Percentiles rank a stretch among this genome's conserved stretches.
phyloP scores from a whole-genome alignment of 2,797 vertebrate genomes.

The Sebastes goodei region DNA sequence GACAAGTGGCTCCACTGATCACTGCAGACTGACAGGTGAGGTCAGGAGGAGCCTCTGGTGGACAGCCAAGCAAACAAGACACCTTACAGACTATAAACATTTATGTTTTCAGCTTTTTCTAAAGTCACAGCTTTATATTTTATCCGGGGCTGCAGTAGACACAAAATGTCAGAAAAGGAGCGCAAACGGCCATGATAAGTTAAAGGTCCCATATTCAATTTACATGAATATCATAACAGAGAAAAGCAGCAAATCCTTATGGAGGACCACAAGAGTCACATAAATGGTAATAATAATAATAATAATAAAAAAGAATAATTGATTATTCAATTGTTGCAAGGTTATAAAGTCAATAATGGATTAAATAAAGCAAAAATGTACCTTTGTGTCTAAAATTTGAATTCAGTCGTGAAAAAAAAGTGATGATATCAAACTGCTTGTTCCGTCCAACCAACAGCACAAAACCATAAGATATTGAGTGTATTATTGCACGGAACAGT shows the following conservation, averaged over 20 bases:
- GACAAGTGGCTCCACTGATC: neutral
- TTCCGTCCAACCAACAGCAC: too few relatives aligned
- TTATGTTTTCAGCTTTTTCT: neutral
- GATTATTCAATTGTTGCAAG: too few relatives aligned
- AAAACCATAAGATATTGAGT: too few relatives aligned
- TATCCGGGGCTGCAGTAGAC: neutral
- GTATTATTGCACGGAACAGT: too few relatives aligned
- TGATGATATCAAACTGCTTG: too few relatives aligned
- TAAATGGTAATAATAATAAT: too few relatives aligned
- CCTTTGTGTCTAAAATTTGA: too few relatives aligned
- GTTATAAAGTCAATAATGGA: too few relatives aligned
- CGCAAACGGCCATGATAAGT: neutral
- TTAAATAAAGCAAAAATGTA: too few relatives aligned
- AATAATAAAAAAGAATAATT: too few relatives aligned
- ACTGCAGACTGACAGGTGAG: neutral
- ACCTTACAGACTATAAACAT: neutral
- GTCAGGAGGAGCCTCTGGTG: neutral
- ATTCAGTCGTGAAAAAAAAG: too few relatives aligned
- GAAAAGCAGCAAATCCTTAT: neutral
- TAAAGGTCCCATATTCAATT: neutral
- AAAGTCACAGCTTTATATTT: neutral
- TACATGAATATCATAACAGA: neutral
- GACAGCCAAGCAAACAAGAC: neutral
- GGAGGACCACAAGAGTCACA: too few relatives aligned
- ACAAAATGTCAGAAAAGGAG: neutral